Base-by-base conservation (phyloP, 2,113 vertebrate genomes). In the Onychostoma macrolepis region DNA sequence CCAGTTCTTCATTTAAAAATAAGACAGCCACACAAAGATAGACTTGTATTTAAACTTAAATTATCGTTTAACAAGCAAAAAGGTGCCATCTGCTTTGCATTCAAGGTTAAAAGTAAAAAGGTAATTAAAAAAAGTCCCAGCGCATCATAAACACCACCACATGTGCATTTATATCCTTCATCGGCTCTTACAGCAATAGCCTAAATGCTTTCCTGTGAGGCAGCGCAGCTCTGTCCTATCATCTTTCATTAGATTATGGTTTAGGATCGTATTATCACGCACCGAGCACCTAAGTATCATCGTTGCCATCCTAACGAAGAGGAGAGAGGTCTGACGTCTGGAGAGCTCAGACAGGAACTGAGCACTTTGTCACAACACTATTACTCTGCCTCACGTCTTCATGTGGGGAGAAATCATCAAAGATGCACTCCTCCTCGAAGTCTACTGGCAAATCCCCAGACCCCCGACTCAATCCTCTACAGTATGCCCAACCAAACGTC, bases 381-480 rank as follows among this genome's bases (percentile, higher is more conserved):
- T 53, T 87, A 78, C 77, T 83, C 75, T 80, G 0, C 26, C 53
- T 74, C 69, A n/a, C 36, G 28, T 58, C 26, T 58, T 86, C 82
- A 30, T 78, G 58, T 33, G 67, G 48, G 17, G 26, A 85, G 24
- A 85, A 58, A 84, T 33, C 48, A 15, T 87, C 61, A 85, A 91
- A 91, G 81, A 80, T 80, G 63, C 85, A 80, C 50, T 65, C 36
- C 36, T 61, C 26, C 48, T 38, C 26, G 17, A 56, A 83, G 83
- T 83, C 86, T 77, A 80, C 48, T 76, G 13, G 61, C 58, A 87
- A 87, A 83, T 89, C 88, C 87, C 87, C 76, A 87, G 86, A 80
- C 85, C 85, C 85, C 79, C 38, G 36, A 71, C 94, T 93, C 92
- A 93, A 92, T 94, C 94, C 92, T 89, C 89, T 26, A 56, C 67